phyloP scores from a whole-genome alignment of 2,888 invertebrate species.

The Brenthis hecate region DNA sequence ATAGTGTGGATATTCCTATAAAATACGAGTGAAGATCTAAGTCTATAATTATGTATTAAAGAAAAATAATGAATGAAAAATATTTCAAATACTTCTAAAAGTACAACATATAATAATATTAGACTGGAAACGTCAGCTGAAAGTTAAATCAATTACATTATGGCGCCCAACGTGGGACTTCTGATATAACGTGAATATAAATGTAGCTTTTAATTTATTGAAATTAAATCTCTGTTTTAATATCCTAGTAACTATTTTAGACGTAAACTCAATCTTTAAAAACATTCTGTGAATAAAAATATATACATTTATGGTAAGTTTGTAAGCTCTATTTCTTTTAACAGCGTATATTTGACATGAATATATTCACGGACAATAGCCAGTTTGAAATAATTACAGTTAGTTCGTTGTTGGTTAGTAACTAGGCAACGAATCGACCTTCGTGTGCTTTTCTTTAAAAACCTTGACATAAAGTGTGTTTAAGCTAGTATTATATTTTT shows the following conservation, averaged over 20 bases:
- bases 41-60: no score
- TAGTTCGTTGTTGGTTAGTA: conserved; percentile 36
- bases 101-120: no score
- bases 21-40: not conserved
- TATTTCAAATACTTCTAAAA: no score
- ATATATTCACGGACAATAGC: conserved; percentile 7
- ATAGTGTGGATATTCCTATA: conserved; percentile 91
- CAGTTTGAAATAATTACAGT: conserved; percentile 14
- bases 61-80: no score
- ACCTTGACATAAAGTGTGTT: not conserved
- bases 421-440: conserved; percentile 33
- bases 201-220: not conserved
- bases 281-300: no score
- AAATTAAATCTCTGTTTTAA: not conserved
- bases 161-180: conserved; percentile 24
- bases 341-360: conserved; percentile 1
- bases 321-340: not conserved
- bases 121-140: not conserved
- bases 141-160: conserved; percentile 16
- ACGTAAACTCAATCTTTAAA: no score
- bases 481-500: not conserved
- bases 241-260: not conserved
- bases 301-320: no score
- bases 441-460: conserved; percentile 6
- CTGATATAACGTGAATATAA: not conserved